Conservation (phyloP, 2,888 invertebrate genomes). For the Bombylius discolor region DNA sequence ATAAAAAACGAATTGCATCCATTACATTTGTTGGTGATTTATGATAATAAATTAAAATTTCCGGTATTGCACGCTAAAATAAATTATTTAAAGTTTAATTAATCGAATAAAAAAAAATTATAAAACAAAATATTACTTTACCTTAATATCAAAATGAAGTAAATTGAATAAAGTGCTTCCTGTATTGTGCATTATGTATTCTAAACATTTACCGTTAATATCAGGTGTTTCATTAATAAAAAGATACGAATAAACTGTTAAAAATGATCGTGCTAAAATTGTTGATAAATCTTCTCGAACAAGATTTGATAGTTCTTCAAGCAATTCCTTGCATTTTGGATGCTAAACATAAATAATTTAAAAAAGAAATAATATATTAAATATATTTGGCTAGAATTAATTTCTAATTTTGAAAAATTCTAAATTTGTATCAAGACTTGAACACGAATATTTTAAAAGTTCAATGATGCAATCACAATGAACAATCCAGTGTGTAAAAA, state of each 20-base stretch:
- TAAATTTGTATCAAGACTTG: too few species aligned
- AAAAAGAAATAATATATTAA: neutral
- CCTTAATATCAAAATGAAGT: slow-evolving; percentile 45
- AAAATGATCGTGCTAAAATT: slow-evolving; percentile 51
- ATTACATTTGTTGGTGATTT: slow-evolving; percentile 33
- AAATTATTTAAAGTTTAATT: neutral
- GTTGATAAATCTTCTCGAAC: slow-evolving; percentile 46
- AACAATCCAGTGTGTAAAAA: too few species aligned
- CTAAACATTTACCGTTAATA: slow-evolving; percentile 46
- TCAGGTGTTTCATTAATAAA: slow-evolving; percentile 49
- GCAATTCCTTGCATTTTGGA: slow-evolving; percentile 38
- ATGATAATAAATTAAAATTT: slow-evolving; percentile 34
- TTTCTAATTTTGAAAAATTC: too few species aligned
- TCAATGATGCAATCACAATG: too few species aligned
- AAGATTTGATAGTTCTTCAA: slow-evolving; percentile 49
- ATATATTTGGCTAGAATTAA: too few species aligned
- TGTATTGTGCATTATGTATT: slow-evolving; percentile 48
- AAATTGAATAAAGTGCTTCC: slow-evolving; percentile 43
- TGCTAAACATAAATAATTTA: slow-evolving; percentile 4
- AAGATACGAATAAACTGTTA: slow-evolving; percentile 57
- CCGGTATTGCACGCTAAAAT: slow-evolving; percentile 30
- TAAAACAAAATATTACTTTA: slow-evolving; percentile 34
- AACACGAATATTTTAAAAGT: too few species aligned
- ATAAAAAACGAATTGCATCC: slow-evolving; percentile 27
- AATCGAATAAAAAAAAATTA: neutral